A percentile compares a stretch with the other conserved stretches of the same genome.
phyloP scores from a whole-genome alignment of 2,113 vertebrate genomes.

The Manacus vitellinus region DNA sequence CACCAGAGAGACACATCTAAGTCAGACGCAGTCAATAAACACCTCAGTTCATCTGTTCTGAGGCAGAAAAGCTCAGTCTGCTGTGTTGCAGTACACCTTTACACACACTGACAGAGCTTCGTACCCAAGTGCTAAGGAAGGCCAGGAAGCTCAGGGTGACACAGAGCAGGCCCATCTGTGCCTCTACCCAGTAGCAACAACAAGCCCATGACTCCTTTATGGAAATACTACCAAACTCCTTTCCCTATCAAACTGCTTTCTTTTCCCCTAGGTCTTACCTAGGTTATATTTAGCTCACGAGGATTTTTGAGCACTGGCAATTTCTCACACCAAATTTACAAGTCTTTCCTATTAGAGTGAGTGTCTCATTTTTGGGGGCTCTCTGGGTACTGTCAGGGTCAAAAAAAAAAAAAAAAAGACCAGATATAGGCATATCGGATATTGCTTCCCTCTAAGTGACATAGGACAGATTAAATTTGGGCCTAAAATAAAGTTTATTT shows the following conservation, averaged over 20 bases:
- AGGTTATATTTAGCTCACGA: background rate
- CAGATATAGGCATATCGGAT: background rate
- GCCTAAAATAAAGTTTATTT: slow-evolving; percentile 25
- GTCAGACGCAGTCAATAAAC: background rate
- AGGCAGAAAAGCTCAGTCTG: background rate
- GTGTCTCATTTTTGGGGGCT: background rate
- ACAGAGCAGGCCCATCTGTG: fast-evolving
- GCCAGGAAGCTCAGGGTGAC: background rate
- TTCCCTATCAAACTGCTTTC: background rate
- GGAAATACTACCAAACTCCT: background rate
- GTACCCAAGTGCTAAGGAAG: background rate
- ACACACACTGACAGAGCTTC: background rate
- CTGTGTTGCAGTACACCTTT: background rate
- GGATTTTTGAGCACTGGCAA: background rate
- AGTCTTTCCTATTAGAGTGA: background rate
- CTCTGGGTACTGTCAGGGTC: background rate
- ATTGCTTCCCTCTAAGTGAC: background rate
- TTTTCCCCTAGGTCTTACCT: background rate
- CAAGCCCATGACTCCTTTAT: background rate
- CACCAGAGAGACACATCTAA: background rate
- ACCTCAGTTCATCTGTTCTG: background rate
- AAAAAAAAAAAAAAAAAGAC: background rate
- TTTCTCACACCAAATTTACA: background rate
- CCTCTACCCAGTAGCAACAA: background rate
- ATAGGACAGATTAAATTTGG: background rate